Evolutionary conservation across 1,140 invertebrate species (phyloP), one percentile per base, ranked within the genome.

Genomic region (Megathymus violae): DNA sequence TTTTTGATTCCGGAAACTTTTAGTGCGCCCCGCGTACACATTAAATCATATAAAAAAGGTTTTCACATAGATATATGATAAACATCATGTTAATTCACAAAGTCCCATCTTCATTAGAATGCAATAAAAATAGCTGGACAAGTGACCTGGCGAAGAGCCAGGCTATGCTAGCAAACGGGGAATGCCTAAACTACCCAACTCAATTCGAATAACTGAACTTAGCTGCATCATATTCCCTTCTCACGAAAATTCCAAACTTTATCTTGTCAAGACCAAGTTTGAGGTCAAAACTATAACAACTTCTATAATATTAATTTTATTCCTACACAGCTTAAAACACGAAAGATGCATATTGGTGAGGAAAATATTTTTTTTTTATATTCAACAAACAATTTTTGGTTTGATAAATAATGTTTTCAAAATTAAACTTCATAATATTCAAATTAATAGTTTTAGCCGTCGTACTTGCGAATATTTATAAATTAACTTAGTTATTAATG

Each of bases 51-150:
- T n/a, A n/a, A n/a, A n/a, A n/a, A n/a, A n/a, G n/a, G n/a, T n/a
- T n/a, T n/a, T n/a, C n/a, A n/a, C n/a, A n/a, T n/a, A n/a, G n/a
- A n/a, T n/a, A 43, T 38, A 19, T 41, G 51, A 17, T 43, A 19
- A 54, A 15, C 38, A 13, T 43, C 51, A 54, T 41, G 51, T 31
- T 43, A 54, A 43, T 54, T 54, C 38, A 41, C 51, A 16, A 43
- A 54, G 36, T 27, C 19, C 19, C 19, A 54, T 54, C 40, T 54
- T 54, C 17, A 54, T 54, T 17, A 43, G 9, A 43, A 27, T 41
- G 25, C 40, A 41, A 41, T 19, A 13, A 54, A 54, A 54, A 54
- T 43, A 43, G 51, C 51, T 27, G 11, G 40, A 19, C 41, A 54
- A 41, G 51, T 54, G 38, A 54, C 15, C 51, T 54, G 51, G 51